phyloP scores from a whole-genome alignment of 2,888 invertebrate species.

The Lathronympha strigana region DNA sequence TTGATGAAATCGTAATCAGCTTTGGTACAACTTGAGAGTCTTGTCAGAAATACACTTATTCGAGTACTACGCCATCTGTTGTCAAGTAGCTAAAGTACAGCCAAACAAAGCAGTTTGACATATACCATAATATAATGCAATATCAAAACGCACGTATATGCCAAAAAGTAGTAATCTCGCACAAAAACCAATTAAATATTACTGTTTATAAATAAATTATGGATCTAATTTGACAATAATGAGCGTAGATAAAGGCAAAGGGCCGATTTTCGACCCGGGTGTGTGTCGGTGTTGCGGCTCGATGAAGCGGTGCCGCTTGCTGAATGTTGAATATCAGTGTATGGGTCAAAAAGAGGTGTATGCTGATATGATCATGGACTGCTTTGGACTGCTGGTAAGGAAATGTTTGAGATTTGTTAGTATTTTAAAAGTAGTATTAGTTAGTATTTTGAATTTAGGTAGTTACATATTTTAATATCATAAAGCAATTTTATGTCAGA shows the following conservation, averaged over 20 bases:
- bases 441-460: too few species aligned
- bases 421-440: too few species aligned
- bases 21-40: not conserved
- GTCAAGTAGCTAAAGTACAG: conserved; percentile 19
- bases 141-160: conserved; percentile 27
- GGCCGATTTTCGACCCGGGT: conserved; percentile 70
- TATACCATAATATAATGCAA: conserved; percentile 5
- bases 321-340: conserved; percentile 72
- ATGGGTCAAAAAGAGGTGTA: conserved; percentile 71
- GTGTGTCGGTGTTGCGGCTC: conserved; percentile 73
- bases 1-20: too few species aligned
- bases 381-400: conserved; percentile 72
- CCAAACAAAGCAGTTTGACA: conserved; percentile 9
- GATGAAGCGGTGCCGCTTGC: conserved; percentile 71
- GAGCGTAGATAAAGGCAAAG: conserved; percentile 61
- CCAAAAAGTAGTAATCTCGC: not conserved
- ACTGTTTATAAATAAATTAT: conserved; percentile 12
- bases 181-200: not conserved
- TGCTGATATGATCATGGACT: conserved; percentile 76
- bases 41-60: not conserved
- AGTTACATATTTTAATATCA: too few species aligned
- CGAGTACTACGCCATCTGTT: conserved; percentile 19
- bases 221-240: conserved; percentile 49
- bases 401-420: not conserved
- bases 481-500: too few species aligned